Evolutionary conservation across 2,113 vertebrate genomes (phyloP), one percentile per base, ranked within the genome.

Genomic region (Semnornis frantzii): DNA sequence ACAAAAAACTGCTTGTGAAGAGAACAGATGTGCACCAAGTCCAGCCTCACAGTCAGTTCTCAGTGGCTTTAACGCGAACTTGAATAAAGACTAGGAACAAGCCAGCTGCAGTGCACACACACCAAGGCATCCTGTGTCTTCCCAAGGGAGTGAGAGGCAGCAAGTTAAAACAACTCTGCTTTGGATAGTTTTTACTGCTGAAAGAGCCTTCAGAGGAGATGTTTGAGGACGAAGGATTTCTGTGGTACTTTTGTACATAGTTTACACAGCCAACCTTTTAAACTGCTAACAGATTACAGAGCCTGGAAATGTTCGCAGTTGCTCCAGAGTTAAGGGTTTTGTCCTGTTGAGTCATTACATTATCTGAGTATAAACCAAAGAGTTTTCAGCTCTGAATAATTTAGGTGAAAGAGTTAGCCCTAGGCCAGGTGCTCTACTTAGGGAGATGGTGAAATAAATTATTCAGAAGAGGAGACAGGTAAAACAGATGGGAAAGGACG

Each of bases 371-470:
- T 97, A 97, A 97, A 97, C 94, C 89, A 96, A 96, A 97, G 96
- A 97, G 96, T 96, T 98, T 97, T 98, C 96, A 93, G 93, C 89
- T 93, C 94, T 98, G 94, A 98, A 98, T 98, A 98, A 98, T 98
- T 98, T 97, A 98, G 90, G 89, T 79, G 96, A 94, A 97, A 97
- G 95, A 95, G 95, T 97, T 98, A 97, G 97, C 97, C 96, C 97
- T 97, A 93, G 97, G 98, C 97, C 97, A 98, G 98, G 97, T 98
- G 97, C 96, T 97, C 94, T 96, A 95, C 98, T 98, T 97, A 98
- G 98, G 97, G 97, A 98, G 98, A 98, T 98, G 98, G 98, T 81
- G 90, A 97, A 94, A 97, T 98, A 96, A 98, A 99, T 99, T 98
- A 98, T 99, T 98, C 97, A 99, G 97, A 94, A 95, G 91, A 90